These are phyloP conservation scores for Bruchidius siliquastri DNA, from an alignment of 2,888 invertebrate genomes.

Conservation along the genomic window DNA sequence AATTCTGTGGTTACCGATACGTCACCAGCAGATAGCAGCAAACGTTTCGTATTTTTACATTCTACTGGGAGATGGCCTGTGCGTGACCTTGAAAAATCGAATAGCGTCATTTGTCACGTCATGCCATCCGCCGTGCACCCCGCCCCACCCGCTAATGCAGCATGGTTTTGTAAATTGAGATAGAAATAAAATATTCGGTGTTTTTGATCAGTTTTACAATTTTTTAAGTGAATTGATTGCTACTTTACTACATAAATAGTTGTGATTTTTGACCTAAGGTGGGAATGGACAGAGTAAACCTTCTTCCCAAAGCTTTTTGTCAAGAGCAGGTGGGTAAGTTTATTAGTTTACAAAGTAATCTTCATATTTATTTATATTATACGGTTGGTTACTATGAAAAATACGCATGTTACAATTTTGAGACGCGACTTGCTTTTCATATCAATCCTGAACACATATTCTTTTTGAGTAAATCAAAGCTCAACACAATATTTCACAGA, in stretches of 20 bases:
- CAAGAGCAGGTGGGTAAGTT: conserved; percentile 72
- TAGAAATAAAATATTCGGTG: not conserved
- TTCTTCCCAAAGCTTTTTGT: conserved; percentile 63
- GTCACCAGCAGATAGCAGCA: too few relatives aligned
- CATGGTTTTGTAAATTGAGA: not conserved
- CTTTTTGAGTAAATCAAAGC: too few relatives aligned
- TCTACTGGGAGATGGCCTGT: not conserved
- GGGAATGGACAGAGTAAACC: conserved; percentile 60
- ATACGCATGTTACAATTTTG: too few relatives aligned
- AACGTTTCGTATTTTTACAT: not conserved
- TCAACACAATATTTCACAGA: too few relatives aligned
- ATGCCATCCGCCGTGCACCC: too few relatives aligned
- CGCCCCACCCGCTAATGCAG: conserved; percentile 1
- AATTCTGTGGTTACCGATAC: too few relatives aligned
- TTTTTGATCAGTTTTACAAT: not conserved
- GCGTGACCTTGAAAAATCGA: not conserved
- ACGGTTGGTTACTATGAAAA: not conserved
- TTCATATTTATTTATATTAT: not conserved
- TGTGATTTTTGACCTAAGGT: not conserved
- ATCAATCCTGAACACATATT: too few relatives aligned
- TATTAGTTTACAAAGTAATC: not conserved
- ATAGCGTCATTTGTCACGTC: conserved; percentile 3
- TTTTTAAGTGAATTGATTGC: not conserved
- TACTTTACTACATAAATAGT: not conserved
- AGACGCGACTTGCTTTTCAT: too few relatives aligned